Percentiles rank a stretch among this genome's conserved stretches.
These are phyloP conservation scores for Sanderia malayensis DNA, from an alignment of 30 jellyfish, hydroid and myxozoan genomes.

Conservation along the genomic window DNA sequence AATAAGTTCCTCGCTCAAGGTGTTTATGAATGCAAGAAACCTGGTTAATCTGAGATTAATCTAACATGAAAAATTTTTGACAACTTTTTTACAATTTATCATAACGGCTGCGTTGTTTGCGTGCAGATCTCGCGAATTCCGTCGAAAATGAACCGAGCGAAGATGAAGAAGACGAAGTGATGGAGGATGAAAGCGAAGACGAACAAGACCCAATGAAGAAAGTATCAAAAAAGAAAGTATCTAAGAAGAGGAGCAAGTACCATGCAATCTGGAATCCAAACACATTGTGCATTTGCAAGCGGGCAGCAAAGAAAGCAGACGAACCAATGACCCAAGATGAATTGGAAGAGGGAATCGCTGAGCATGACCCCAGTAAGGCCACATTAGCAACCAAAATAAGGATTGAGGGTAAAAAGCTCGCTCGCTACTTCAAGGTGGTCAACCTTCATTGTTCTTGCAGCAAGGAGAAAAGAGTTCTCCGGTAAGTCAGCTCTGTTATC, in stretches of 20 bases:
- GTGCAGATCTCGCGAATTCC: not conserved
- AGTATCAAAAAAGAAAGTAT: not conserved
- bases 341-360: not conserved
- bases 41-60: no score
- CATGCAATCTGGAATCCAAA: not conserved
- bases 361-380: not conserved
- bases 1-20: no score
- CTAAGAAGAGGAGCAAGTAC: no score
- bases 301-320: not conserved
- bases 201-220: not conserved
- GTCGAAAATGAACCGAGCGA: not conserved
- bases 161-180: not conserved
- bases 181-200: not conserved
- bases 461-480: not conserved
- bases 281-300: not conserved
- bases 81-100: no score
- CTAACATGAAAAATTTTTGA: no score
- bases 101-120: no score
- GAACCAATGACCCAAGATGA: not conserved
- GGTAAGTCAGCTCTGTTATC: no score
- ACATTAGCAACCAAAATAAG: not conserved
- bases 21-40: no score
- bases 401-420: not conserved
- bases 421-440: not conserved
- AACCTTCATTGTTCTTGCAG: not conserved